Conservation (phyloP, 2,797 vertebrate genomes). For the Macropus fuliginosus region DNA sequence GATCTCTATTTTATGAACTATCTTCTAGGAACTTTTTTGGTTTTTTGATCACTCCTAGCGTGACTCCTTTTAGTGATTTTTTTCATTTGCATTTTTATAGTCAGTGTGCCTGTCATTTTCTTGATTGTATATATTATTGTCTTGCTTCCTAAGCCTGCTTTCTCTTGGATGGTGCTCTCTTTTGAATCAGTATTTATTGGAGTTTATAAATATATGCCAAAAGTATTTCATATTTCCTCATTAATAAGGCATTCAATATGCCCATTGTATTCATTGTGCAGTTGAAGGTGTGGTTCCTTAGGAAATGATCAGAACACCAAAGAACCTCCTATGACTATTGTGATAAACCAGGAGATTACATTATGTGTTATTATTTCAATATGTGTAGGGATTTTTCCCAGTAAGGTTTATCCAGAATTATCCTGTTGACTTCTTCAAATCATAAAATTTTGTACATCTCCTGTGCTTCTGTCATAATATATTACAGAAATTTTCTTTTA, state of each 20-base stretch:
- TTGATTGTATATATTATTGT: neutral
- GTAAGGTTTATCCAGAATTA: neutral
- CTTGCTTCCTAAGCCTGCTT: neutral
- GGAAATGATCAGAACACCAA: neutral
- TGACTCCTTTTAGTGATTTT: neutral
- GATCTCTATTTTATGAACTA: neutral
- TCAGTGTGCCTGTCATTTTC: neutral
- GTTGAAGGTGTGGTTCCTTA: conserved; percentile 34
- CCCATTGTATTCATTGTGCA: conserved; percentile 24
- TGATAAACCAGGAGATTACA: conserved; percentile 38
- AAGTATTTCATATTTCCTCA: conserved; percentile 30
- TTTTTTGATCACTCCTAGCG: neutral
- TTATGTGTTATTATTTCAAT: neutral
- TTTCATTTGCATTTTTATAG: neutral
- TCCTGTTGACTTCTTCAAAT: neutral
- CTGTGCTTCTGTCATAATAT: neutral
- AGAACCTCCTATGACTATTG: neutral
- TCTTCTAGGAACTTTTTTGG: neutral
- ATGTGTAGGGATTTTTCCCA: neutral
- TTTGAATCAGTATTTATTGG: conserved; percentile 48
- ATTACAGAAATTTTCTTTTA: neutral
- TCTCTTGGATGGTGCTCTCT: neutral
- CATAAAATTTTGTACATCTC: neutral
- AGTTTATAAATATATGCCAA: conserved; percentile 31
- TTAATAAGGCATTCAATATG: conserved; percentile 1